Evolutionary conservation across 2,888 invertebrate species (phyloP).

Genomic region (Thera obeliscata): DNA sequence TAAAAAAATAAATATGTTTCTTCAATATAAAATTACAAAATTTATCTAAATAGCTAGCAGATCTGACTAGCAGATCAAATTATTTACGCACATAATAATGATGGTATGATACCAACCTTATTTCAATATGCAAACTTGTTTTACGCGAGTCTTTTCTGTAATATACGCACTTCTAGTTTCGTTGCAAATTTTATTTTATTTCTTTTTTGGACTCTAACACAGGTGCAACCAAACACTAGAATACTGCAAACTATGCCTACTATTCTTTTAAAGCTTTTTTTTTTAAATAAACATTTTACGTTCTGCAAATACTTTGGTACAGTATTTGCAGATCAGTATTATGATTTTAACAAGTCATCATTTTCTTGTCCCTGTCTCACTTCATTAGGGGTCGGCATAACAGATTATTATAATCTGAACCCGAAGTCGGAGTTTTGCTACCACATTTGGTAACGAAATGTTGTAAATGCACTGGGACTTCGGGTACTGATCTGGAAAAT

Average conservation of each 20-base stretch:
- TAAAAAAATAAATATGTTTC: neutral
- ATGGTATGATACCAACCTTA: conserved; percentile 17
- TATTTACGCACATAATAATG: conserved; percentile 14
- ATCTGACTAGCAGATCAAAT: conserved; percentile 19
- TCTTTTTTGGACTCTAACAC: conserved; percentile 5
- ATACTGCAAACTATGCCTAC: conserved; percentile 7
- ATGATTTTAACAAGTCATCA: no score
- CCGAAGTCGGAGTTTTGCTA: no score
- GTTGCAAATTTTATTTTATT: conserved; percentile 18
- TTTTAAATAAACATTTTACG: neutral
- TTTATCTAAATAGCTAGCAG: conserved; percentile 3
- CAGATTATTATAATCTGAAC: no score
- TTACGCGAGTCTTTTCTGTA: conserved; percentile 24
- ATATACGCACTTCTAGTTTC: conserved; percentile 22
- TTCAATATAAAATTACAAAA: conserved; percentile 4
- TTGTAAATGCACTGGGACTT: no score
- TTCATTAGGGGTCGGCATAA: no score
- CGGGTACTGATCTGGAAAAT: no score
- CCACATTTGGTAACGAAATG: no score
- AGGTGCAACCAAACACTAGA: conserved; percentile 34
- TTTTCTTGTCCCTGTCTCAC: no score
- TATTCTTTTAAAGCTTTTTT: neutral
- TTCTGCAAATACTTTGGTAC: neutral
- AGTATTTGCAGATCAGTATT: no score
- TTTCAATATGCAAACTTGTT: conserved; percentile 18